Percentiles rank a stretch among this genome's conserved stretches.
Evolutionary conservation across 2,888 invertebrate genomes (phyloP).

Genomic region (Aporophyla lueneburgensis): DNA sequence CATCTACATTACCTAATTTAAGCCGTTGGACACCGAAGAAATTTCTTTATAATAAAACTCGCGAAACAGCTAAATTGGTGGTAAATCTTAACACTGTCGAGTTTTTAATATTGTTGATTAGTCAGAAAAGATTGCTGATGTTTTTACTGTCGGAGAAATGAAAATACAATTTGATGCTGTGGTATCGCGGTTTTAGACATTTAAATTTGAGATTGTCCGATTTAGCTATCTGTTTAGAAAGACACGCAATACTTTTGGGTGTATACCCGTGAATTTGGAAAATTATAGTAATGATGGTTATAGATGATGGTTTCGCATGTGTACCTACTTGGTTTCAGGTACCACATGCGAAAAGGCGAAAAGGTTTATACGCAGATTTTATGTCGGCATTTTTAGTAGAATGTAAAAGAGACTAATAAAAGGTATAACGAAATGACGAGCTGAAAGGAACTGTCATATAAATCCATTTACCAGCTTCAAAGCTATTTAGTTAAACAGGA

Average conservation of each 20-base stretch:
- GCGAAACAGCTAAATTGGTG: conserved; percentile 39
- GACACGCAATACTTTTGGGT: background rate
- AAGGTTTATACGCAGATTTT: conserved; percentile 2
- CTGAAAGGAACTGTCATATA: conserved; percentile 75
- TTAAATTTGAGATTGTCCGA: background rate
- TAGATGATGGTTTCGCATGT: background rate
- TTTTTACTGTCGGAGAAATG: conserved; percentile 18
- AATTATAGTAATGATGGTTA: background rate
- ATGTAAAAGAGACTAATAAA: conserved; percentile 40
- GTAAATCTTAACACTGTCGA: conserved; percentile 58
- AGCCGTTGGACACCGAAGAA: conserved; percentile 77
- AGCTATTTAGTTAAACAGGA: conserved; percentile 87
- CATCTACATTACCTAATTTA: conserved; percentile 77
- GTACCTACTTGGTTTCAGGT: background rate
- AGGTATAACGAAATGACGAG: conserved; percentile 67
- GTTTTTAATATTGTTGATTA: conserved; percentile 45
- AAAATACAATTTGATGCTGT: conserved; percentile 13
- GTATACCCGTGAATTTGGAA: background rate
- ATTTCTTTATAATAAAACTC: conserved; percentile 63
- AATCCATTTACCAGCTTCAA: conserved; percentile 84
- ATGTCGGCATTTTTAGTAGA: conserved; percentile 9
- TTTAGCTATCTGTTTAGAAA: background rate
- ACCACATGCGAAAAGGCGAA: background rate
- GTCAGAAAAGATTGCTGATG: conserved; percentile 19
- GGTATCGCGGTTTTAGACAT: background rate